Evolutionary conservation across 2,888 invertebrate genomes (phyloP), one percentile per base, ranked within the genome.

Genomic region (Agrotis puta): DNA sequence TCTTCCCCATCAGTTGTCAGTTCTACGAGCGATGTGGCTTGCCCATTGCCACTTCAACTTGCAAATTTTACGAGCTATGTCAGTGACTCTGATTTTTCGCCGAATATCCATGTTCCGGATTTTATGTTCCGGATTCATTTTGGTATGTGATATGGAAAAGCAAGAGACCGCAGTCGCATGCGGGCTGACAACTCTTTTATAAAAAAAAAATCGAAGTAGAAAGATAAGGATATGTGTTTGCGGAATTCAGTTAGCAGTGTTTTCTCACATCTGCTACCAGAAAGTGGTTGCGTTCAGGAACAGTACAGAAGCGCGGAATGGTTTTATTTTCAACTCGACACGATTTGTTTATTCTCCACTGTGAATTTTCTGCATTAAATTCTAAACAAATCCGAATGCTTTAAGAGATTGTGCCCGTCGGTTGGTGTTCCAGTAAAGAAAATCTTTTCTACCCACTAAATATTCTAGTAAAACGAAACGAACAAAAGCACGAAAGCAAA

Each of bases 391-490:
- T 13, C 13, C 13, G n/a, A 24, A 14, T 45, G 24, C 6, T 45
- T 11, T 24, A 59, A 22, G 9, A 27, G 20, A 27, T 18, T 43
- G 13, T 45, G 18, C 5, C 13, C 27, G 27, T 11, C 27, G 54
- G n/a, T 33, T 56, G 27, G 2, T 7, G 54, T 33, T 56, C n/a
- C n/a, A n/a, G n/a, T 54, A 27, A 27, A n/a, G 11, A 27, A n/a
- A 56, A n/a, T 56, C n/a, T n/a, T 56, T 33, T 33, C n/a, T 14
- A 24, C n/a, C 33, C 27, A 2, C 7, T 39, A 47, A 14, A 53
- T 2, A 63, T 59, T 70, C 45, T 22, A 13, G 11, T 18, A 14
- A 43, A 39, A 48, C 22, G n/a, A 48, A 76, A 64, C 45, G 24
- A 50, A 51, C 13, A 27, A 56, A 56, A 33, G n/a, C 6, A 24